Conservation (phyloP, 2,113 vertebrate species). For the Calyptomena viridis region DNA sequence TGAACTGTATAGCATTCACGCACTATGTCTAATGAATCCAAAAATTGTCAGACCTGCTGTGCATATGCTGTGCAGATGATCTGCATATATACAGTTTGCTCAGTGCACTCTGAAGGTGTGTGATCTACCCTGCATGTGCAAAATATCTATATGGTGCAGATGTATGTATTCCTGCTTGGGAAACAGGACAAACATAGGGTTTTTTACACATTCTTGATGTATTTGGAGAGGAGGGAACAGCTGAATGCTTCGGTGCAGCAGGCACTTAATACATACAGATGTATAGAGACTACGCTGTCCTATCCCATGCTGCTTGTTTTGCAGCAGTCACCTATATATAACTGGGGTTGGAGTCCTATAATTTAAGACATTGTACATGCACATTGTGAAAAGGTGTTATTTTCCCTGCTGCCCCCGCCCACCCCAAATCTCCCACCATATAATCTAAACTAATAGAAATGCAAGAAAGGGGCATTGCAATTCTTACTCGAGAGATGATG, state of each 20-base stretch:
- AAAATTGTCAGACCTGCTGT: conserved; percentile 11
- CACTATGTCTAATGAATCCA: not conserved
- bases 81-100: not conserved
- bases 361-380: not conserved
- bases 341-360: not conserved
- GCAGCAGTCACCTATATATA: not conserved
- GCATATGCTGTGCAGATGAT: conserved; percentile 1
- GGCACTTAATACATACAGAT: not conserved
- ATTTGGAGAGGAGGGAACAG: not conserved
- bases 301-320: not conserved
- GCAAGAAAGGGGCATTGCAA: not conserved
- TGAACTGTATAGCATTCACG: not conserved
- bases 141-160: not conserved
- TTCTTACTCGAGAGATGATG: not conserved
- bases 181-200: not conserved
- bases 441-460: not conserved
- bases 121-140: not conserved
- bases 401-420: not conserved
- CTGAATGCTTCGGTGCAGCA: not conserved
- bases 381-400: not conserved
- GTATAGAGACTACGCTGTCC: not conserved
- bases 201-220: not conserved
- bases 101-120: not conserved
- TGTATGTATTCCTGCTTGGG: not conserved
- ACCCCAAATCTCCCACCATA: not conserved